phyloP scores from a whole-genome alignment of 1,140 invertebrate species.

The Anthonomus grandis region DNA sequence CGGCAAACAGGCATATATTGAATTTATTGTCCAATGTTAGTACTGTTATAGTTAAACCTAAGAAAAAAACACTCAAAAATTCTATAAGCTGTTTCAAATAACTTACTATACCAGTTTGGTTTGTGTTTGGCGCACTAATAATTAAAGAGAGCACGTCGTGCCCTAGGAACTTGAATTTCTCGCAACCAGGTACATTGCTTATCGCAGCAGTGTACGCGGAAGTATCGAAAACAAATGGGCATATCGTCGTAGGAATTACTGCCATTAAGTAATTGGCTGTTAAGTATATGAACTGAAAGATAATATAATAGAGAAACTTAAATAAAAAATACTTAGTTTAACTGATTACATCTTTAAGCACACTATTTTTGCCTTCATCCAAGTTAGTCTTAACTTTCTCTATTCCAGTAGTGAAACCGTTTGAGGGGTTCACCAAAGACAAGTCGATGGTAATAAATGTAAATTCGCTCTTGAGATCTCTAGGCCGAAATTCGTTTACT shows the following conservation, averaged over 20 bases:
- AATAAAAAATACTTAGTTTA: neutral
- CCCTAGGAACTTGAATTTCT: neutral
- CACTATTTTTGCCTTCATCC: slow-evolving; percentile 1
- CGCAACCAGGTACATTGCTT: neutral
- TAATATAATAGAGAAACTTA: neutral
- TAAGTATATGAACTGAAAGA: neutral
- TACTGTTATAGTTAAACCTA: slow-evolving; percentile 6
- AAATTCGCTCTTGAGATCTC: slow-evolving; percentile 2
- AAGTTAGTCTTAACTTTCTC: slow-evolving; percentile 1
- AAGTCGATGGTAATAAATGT: slow-evolving; percentile 1
- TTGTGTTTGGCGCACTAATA: neutral
- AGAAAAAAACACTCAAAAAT: neutral
- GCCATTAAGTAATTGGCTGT: neutral
- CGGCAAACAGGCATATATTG: neutral
- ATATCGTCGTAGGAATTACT: neutral
- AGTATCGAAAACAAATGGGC: neutral
- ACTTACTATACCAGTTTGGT: slow-evolving; percentile 1
- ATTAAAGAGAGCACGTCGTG: neutral
- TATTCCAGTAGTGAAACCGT: slow-evolving; percentile 1
- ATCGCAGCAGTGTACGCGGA: neutral
- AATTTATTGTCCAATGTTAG: slow-evolving; percentile 5
- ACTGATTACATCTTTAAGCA: neutral
- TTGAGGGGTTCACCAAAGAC: neutral
- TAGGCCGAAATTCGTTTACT: no score
- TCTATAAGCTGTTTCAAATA: neutral